phyloP scores from a whole-genome alignment of 2,113 vertebrate genomes.

The Laticauda colubrina region DNA sequence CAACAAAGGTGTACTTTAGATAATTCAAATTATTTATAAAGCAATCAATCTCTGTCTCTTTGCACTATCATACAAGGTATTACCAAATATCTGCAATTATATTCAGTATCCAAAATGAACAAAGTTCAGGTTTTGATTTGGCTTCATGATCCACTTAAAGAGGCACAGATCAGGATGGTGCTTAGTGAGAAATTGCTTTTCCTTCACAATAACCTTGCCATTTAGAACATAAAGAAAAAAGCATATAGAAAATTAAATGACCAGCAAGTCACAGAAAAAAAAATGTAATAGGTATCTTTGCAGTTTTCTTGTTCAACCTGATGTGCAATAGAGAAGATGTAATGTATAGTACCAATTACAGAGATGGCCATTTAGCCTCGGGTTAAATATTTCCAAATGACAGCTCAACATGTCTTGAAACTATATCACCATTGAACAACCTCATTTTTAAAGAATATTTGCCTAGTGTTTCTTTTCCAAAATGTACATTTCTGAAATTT shows the following conservation, averaged over 20 bases:
- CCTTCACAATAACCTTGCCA: not conserved
- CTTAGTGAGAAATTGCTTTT: not conserved
- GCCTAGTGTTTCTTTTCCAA: not conserved
- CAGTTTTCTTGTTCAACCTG: not conserved
- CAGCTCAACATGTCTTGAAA: not conserved
- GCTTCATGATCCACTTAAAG: not conserved
- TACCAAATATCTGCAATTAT: not conserved
- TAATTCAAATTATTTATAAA: not conserved
- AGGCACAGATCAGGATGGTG: not conserved
- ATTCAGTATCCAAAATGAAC: not conserved
- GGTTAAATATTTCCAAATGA: not conserved
- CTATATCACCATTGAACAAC: not conserved
- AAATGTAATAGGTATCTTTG: not conserved
- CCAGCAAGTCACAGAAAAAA: not conserved
- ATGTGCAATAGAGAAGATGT: not conserved
- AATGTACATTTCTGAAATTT: not conserved
- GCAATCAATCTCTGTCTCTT: not conserved
- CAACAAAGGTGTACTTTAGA: not conserved
- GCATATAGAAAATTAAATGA: not conserved
- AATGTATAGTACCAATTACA: not conserved
- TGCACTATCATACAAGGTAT: not conserved
- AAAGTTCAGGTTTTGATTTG: not conserved
- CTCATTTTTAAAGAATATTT: not conserved
- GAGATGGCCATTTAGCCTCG: too few relatives aligned
- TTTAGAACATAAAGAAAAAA: not conserved